phyloP scores from a whole-genome alignment of 1,140 invertebrate species.

The Sogatella furcifera region DNA sequence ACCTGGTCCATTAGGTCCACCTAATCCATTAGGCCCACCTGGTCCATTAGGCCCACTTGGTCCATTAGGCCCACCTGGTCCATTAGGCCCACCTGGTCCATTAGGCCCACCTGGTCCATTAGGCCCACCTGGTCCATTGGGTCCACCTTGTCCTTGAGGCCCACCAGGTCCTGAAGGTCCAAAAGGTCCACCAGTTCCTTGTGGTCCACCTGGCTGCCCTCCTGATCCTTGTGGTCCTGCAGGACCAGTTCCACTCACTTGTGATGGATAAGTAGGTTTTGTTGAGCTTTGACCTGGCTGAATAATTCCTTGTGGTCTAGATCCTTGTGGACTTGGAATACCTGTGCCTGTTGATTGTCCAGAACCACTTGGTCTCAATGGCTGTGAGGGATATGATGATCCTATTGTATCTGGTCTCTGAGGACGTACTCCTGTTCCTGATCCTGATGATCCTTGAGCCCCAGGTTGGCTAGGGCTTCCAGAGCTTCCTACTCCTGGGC shows the following conservation, averaged over 20 bases:
- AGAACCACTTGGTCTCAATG: too few relatives aligned
- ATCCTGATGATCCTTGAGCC: too few relatives aligned
- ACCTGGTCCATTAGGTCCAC: not conserved
- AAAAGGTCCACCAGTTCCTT: not conserved
- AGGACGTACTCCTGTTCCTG: too few relatives aligned
- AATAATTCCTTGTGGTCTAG: too few relatives aligned
- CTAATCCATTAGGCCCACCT: not conserved
- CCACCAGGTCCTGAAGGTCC: not conserved
- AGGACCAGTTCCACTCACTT: too few relatives aligned
- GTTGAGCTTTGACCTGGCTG: too few relatives aligned
- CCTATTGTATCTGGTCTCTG: too few relatives aligned
- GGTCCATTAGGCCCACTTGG: not conserved
- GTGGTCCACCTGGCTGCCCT: not conserved
- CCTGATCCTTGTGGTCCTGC: not conserved
- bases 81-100: not conserved
- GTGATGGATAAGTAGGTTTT: too few relatives aligned
- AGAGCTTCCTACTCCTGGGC: not conserved
- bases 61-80: not conserved
- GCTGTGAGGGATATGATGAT: too few relatives aligned
- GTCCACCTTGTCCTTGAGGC: not conserved
- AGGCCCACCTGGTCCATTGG: not conserved
- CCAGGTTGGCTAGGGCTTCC: too few relatives aligned
- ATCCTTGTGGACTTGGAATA: too few relatives aligned
- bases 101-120: not conserved
- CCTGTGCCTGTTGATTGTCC: too few relatives aligned